Evolutionary conservation across 2,888 invertebrate species (phyloP).

Genomic region (Cephus runcator): DNA sequence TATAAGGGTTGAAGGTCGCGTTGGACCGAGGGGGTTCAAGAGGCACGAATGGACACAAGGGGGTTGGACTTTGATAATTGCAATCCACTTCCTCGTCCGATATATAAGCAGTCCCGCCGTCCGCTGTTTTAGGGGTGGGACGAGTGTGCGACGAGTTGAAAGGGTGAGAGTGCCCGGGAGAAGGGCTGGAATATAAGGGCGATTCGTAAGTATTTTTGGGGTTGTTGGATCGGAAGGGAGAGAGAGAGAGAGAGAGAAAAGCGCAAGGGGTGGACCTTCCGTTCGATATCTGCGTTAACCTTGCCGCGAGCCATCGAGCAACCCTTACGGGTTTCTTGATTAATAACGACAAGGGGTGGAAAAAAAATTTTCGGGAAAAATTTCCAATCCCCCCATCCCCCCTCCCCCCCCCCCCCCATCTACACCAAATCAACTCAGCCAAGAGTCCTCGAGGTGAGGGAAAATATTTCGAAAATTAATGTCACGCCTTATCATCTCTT

Average conservation of each 20-base stretch:
- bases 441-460: no score
- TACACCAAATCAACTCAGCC: no score
- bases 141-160: background rate
- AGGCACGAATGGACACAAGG: conserved; percentile 13
- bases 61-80: conserved; percentile 58
- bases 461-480: no score
- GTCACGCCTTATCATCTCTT: no score
- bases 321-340: conserved; percentile 17
- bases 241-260: conserved; percentile 28
- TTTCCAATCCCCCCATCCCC: no score
- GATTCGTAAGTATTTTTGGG: conserved; percentile 26
- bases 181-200: conserved; percentile 12
- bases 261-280: conserved; percentile 31
- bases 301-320: background rate
- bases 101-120: conserved; percentile 40
- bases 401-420: no score
- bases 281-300: conserved; percentile 42
- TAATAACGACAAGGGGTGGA: conserved; percentile 12
- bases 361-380: no score
- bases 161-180: background rate
- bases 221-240: conserved; percentile 36
- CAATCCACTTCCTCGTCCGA: conserved; percentile 57
- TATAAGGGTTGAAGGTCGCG: no score
- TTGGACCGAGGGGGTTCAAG: background rate
- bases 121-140: no score